phyloP scores from a whole-genome alignment of 2,888 invertebrate species.

The Melipona bicolor region DNA sequence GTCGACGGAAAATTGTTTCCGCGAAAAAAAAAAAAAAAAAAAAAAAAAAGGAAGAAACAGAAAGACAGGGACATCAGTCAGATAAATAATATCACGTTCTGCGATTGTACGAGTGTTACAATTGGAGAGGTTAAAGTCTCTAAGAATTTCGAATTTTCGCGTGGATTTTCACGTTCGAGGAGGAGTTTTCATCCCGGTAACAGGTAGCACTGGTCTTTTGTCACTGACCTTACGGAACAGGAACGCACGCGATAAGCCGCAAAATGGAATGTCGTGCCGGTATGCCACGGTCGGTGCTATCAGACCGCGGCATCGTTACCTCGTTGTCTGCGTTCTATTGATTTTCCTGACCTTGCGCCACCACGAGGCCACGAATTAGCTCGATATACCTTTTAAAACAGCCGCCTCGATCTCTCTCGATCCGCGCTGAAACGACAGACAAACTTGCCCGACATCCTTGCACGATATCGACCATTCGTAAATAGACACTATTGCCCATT shows the following conservation, averaged over 20 bases:
- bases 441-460: not conserved
- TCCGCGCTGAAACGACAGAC: not conserved
- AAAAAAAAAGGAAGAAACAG: no score
- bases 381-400: constrained; percentile 54
- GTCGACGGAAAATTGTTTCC: no score
- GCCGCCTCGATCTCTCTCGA: constrained; percentile 21
- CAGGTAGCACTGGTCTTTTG: constrained; percentile 50
- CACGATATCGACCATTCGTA: not conserved
- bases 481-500: not conserved
- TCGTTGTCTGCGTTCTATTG: constrained; percentile 76
- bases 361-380: constrained; percentile 68
- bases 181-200: not conserved
- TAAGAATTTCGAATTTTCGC: no score
- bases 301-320: constrained; percentile 74
- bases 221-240: constrained; percentile 56
- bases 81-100: no score
- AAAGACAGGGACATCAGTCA: no score
- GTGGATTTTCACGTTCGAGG: no score
- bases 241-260: constrained; percentile 51
- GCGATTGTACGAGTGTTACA: no score
- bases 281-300: constrained; percentile 52
- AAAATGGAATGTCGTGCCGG: constrained; percentile 61
- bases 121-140: no score
- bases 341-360: constrained; percentile 77
- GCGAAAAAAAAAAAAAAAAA: no score